These are phyloP conservation scores for Aphelenchoides avenae DNA, from an alignment of 1,140 invertebrate genomes.

Conservation along the genomic window DNA sequence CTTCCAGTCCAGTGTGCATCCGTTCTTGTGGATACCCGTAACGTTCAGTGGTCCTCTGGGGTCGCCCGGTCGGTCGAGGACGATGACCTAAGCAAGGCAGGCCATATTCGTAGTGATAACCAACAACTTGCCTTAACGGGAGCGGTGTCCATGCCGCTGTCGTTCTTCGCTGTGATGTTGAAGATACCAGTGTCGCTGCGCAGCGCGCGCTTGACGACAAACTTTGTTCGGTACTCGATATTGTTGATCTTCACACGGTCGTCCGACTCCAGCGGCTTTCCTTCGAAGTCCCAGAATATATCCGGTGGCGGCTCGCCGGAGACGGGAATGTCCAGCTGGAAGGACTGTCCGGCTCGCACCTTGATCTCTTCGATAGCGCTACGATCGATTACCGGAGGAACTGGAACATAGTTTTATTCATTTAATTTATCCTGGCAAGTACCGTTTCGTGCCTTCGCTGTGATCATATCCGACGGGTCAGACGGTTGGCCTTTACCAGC, in stretches of 20 bases:
- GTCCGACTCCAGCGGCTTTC: constrained; percentile 71
- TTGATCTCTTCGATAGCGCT: constrained; percentile 88
- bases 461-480: constrained; percentile 73
- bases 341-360: constrained; percentile 81
- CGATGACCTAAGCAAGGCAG: constrained; percentile 66
- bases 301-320: constrained; percentile 85
- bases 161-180: constrained; percentile 81
- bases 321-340: constrained; percentile 88
- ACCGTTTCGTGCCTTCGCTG: constrained; percentile 78
- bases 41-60: constrained; percentile 63
- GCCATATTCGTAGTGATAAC: constrained; percentile 42
- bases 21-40: constrained; percentile 62
- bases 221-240: constrained; percentile 79
- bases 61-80: constrained; percentile 67
- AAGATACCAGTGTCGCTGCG: constrained; percentile 82
- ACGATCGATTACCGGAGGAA: constrained; percentile 85
- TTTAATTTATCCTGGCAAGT: constrained; percentile 31
- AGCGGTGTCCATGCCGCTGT: constrained; percentile 80
- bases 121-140: constrained; percentile 69
- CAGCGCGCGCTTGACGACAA: constrained; percentile 80
- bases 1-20: constrained; percentile 63
- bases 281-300: constrained; percentile 85
- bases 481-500: constrained; percentile 78
- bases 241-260: constrained; percentile 80
- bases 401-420: constrained; percentile 17